Evolutionary conservation across 2,888 invertebrate genomes (phyloP).

Genomic region (Polietes domitor): DNA sequence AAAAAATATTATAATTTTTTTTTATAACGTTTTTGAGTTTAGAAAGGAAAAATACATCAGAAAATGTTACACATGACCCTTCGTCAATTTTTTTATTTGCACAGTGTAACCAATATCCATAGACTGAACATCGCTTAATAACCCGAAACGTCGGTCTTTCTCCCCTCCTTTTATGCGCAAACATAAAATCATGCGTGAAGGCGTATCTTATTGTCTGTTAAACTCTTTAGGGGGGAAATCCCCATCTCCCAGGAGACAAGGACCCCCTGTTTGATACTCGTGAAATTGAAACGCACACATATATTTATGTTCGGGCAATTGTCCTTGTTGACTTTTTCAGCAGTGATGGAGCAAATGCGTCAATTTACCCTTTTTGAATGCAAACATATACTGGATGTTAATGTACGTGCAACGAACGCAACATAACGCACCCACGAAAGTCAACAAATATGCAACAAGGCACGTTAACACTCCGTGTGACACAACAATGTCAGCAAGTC

Average conservation of each 20-base stretch:
- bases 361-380: constrained; percentile 47
- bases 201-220: constrained; percentile 51
- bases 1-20: too few species aligned
- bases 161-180: not conserved
- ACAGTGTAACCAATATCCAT: too few species aligned
- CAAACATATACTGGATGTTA: not conserved
- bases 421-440: constrained; percentile 24
- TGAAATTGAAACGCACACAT: constrained; percentile 44
- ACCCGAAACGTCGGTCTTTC: too few species aligned
- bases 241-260: constrained; percentile 32
- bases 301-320: constrained; percentile 24
- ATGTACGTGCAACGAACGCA: constrained; percentile 13
- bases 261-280: not conserved
- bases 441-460: not conserved
- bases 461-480: constrained; percentile 20
- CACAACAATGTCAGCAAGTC: constrained; percentile 56
- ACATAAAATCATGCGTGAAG: constrained; percentile 31
- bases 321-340: constrained; percentile 18
- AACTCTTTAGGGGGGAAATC: constrained; percentile 6
- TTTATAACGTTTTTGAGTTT: too few species aligned
- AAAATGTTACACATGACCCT: too few species aligned
- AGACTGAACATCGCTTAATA: too few species aligned
- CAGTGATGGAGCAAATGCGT: constrained; percentile 44
- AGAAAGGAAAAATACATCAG: too few species aligned
- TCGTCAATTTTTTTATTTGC: too few species aligned